phyloP scores from a whole-genome alignment of 2,888 invertebrate species.

The Cyrtodaria siliqua region DNA sequence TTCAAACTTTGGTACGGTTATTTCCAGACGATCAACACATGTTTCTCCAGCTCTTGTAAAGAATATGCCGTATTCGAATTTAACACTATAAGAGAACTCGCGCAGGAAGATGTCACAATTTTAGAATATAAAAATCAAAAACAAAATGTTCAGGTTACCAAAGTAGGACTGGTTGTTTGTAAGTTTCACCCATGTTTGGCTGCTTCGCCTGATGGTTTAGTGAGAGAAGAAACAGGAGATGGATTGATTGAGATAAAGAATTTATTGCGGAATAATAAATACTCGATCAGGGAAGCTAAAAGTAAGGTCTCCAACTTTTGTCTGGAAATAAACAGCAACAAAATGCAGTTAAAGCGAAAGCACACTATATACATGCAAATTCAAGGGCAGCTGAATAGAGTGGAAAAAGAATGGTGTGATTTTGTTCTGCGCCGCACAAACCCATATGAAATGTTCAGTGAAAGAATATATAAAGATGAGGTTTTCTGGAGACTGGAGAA shows the following conservation, averaged over 20 bases:
- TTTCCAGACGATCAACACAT: constrained; percentile 19
- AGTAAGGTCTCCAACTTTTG: not conserved
- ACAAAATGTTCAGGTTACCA: constrained; percentile 24
- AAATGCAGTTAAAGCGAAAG: not conserved
- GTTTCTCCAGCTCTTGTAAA: constrained; percentile 12
- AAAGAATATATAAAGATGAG: constrained; percentile 19
- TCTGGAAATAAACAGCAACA: not conserved
- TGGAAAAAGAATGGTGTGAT: constrained; percentile 34
- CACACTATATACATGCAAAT: constrained; percentile 18
- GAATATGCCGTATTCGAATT: no score
- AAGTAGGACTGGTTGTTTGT: constrained; percentile 24
- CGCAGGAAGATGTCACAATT: constrained; percentile 31
- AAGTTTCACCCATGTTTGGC: constrained; percentile 21
- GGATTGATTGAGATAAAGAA: constrained; percentile 25
- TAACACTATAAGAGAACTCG: constrained; percentile 25
- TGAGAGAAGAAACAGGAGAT: not conserved
- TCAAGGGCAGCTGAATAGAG: constrained; percentile 31
- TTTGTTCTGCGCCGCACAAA: constrained; percentile 37
- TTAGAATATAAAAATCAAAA: constrained; percentile 38
- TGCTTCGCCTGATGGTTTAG: constrained; percentile 45
- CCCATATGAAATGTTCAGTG: constrained; percentile 37
- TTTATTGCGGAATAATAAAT: constrained; percentile 23
- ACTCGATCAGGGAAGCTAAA: constrained; percentile 21
- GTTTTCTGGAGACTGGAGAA: constrained; percentile 30
- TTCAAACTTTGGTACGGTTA: constrained; percentile 32